Evolutionary conservation across 2,113 vertebrate genomes (phyloP).

Genomic region (Dasyurus viverrinus): DNA sequence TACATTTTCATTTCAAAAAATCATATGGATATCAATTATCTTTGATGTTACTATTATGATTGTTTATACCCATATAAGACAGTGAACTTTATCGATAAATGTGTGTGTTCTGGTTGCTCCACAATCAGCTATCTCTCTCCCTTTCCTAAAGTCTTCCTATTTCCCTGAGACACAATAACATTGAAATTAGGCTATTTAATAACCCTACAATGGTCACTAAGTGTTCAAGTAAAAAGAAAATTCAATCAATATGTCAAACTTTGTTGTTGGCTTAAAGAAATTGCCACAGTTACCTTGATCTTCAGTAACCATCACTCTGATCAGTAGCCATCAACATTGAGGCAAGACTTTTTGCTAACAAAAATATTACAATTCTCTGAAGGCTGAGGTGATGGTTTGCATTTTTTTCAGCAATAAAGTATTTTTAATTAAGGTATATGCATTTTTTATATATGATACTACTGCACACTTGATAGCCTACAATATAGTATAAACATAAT

Average conservation of each 20-base stretch:
- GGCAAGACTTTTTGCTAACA: background rate
- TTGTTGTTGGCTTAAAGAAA: background rate
- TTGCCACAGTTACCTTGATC: background rate
- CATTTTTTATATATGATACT: background rate
- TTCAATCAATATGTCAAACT: no score
- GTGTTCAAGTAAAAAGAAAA: background rate
- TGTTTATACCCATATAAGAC: background rate
- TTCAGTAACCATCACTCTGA: background rate
- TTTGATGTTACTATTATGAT: no score
- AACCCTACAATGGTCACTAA: background rate
- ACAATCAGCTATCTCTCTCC: no score
- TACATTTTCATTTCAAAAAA: no score
- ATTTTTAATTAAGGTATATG: background rate
- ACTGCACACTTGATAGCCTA: background rate
- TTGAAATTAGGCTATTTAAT: background rate
- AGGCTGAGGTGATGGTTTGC: background rate
- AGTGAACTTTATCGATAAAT: background rate
- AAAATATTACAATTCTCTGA: background rate
- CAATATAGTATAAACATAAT: background rate
- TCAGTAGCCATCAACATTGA: background rate
- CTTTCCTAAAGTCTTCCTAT: background rate
- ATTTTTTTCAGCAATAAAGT: background rate
- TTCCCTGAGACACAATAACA: background rate
- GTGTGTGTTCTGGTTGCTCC: no score
- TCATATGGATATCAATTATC: no score